These are phyloP conservation scores for Phaethornis superciliosus DNA, from an alignment of 2,113 vertebrate genomes.

Conservation along the genomic window DNA sequence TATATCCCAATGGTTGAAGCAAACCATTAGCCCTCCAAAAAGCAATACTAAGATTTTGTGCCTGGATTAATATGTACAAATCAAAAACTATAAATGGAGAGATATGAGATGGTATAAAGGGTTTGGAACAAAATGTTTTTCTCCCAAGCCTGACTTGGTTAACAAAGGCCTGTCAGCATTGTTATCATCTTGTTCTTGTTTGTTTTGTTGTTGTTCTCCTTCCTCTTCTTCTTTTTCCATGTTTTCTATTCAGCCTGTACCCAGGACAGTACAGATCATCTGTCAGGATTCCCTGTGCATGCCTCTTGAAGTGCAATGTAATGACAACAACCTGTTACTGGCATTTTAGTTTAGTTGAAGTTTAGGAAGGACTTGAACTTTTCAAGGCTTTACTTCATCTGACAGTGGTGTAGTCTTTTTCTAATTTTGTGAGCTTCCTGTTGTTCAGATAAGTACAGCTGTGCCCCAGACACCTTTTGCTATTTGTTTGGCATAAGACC, in stretches of 20 bases:
- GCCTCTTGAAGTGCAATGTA: neutral
- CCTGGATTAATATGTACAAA: neutral
- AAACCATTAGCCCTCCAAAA: neutral
- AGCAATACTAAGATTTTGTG: neutral
- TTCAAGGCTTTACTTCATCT: neutral
- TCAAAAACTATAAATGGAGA: neutral
- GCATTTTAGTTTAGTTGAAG: neutral
- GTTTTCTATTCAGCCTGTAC: neutral
- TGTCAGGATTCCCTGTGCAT: neutral
- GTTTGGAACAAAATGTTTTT: neutral
- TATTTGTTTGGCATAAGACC: neutral
- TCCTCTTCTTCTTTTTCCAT: neutral
- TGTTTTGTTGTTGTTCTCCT: neutral
- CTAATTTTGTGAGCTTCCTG: fast-evolving
- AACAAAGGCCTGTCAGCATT: neutral
- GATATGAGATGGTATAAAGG: neutral
- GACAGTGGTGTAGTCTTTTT: neutral
- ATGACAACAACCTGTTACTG: neutral
- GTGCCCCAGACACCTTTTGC: neutral
- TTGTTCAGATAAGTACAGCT: neutral
- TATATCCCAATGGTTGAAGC: neutral
- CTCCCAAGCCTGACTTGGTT: neutral
- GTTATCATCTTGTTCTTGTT: neutral
- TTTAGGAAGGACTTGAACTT: neutral
- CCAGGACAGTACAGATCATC: fast-evolving